phyloP scores from a whole-genome alignment of 2,888 invertebrate species.

The Subacronicta megacephala region DNA sequence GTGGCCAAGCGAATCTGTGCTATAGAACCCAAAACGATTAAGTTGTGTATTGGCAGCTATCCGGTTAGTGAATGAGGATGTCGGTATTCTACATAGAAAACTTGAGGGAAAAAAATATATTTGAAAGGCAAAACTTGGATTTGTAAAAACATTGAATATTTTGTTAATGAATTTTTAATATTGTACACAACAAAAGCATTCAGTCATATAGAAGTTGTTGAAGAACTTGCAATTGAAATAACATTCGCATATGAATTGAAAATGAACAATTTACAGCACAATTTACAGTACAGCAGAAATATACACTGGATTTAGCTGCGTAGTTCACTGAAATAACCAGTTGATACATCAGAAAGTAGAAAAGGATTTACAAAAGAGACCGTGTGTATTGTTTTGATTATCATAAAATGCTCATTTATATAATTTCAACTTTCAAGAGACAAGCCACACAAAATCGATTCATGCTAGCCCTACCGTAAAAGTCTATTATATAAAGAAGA shows the following conservation, averaged over 20 bases:
- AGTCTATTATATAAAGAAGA: constrained; percentile 10
- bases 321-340: constrained; percentile 27
- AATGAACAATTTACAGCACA: constrained; percentile 51
- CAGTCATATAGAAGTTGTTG: constrained; percentile 10
- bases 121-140: constrained; percentile 59
- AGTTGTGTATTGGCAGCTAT: constrained; percentile 61
- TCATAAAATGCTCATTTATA: constrained; percentile 24
- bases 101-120: constrained; percentile 56
- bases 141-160: constrained; percentile 54
- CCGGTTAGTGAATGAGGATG: constrained; percentile 53
- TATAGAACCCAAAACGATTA: constrained; percentile 62
- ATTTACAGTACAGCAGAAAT: too few species aligned
- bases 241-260: constrained; percentile 48
- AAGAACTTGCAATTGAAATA: constrained; percentile 42
- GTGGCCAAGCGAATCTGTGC: constrained; percentile 57
- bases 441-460: constrained; percentile 20
- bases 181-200: constrained; percentile 12
- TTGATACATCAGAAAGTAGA: constrained; percentile 17
- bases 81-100: constrained; percentile 72
- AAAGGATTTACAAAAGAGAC: constrained; percentile 34
- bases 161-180: constrained; percentile 29
- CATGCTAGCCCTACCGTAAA: constrained; percentile 6
- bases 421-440: constrained; percentile 39
- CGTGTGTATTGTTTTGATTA: constrained; percentile 45
- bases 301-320: constrained; percentile 20